Conservation (phyloP, 2,113 vertebrate species). For the Cochlearius cochlearius region DNA sequence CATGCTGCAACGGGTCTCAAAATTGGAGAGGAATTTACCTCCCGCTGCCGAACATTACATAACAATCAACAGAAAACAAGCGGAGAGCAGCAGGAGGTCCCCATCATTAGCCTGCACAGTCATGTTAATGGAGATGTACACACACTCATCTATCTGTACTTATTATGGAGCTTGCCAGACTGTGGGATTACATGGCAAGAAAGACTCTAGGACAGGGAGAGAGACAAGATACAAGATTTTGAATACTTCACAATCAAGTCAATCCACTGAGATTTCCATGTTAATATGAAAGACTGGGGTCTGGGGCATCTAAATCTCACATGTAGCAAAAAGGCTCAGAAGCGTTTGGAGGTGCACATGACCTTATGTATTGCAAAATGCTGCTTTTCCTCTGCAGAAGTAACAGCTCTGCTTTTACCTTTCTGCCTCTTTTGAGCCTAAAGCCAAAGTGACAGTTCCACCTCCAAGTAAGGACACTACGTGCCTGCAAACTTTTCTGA, state of each 20-base stretch:
- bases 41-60: conserved; percentile 83
- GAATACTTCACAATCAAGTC: neutral
- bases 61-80: conserved; percentile 86
- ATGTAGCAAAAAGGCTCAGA: rapidly evolving
- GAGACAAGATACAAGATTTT: neutral
- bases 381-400: neutral
- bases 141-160: conserved; percentile 60
- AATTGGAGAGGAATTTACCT: conserved; percentile 87
- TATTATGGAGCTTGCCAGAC: conserved; percentile 56
- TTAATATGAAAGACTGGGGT: neutral
- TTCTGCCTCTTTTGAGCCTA: neutral
- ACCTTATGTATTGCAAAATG: neutral
- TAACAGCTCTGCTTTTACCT: neutral
- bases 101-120: conserved; percentile 69
- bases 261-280: neutral
- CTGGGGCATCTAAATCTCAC: neutral
- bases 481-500: neutral
- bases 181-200: neutral
- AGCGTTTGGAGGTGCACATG: rapidly evolving
- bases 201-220: neutral
- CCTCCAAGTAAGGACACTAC: neutral
- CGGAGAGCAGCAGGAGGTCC: conserved; percentile 77
- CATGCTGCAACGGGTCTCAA: conserved; percentile 77
- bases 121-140: conserved; percentile 69
- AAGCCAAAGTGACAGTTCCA: neutral